A percentile compares a stretch with the other conserved stretches of the same genome.
Conservation (phyloP, 2,113 vertebrate species). For the Chroicocephalus ridibundus region DNA sequence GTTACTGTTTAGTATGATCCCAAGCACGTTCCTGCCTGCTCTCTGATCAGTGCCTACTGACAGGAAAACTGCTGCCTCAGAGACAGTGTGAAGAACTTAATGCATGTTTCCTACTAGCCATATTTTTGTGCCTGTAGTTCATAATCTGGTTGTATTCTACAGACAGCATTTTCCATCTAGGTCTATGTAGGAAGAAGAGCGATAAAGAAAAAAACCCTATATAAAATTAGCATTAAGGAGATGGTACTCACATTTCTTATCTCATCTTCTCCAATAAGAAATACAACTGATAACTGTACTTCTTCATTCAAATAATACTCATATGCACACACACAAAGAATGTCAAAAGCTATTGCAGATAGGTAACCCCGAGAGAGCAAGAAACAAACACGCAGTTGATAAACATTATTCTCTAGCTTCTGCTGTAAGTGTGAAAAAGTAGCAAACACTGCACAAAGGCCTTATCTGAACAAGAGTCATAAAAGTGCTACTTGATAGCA, state of each 20-base stretch:
- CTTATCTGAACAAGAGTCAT: not conserved
- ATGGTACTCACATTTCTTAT: not conserved
- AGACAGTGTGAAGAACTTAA: not conserved
- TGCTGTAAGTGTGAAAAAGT: not conserved
- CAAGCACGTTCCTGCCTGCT: not conserved
- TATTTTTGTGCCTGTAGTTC: not conserved
- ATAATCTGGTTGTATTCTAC: not conserved
- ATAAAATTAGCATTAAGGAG: not conserved
- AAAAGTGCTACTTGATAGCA: not conserved
- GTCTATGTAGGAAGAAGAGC: not conserved
- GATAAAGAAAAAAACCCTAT: not conserved
- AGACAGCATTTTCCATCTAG: not conserved
- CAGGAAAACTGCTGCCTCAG: not conserved
- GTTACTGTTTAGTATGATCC: not conserved
- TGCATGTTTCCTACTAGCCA: not conserved
- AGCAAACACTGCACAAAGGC: not conserved
- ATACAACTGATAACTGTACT: not conserved
- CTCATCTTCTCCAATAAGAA: not conserved
- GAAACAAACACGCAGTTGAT: not conserved
- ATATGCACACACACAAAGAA: not conserved
- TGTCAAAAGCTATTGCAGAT: not conserved
- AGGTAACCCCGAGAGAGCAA: not conserved
- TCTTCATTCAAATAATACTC: not conserved
- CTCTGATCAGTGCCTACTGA: not conserved
- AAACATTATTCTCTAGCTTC: not conserved